Percentiles rank a stretch among this genome's conserved stretches.
phyloP scores from a whole-genome alignment of 2,113 vertebrate genomes.

The Meriones unguiculatus region DNA sequence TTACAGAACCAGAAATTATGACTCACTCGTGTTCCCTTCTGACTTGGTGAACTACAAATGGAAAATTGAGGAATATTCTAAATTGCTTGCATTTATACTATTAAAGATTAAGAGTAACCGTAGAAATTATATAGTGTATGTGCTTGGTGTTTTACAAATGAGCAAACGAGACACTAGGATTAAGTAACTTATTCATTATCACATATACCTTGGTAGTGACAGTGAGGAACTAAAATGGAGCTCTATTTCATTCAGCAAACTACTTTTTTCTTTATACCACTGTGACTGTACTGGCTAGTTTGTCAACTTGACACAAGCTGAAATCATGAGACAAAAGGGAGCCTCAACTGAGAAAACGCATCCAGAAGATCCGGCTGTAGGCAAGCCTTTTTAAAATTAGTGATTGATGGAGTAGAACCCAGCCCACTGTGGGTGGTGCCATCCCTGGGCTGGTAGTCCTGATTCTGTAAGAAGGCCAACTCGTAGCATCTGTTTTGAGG shows the following conservation, averaged over 20 bases:
- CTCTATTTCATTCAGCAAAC: background rate
- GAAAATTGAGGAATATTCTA: background rate
- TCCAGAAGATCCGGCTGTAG: background rate
- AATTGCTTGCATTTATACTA: background rate
- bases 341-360: too few relatives aligned
- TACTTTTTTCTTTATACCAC: background rate
- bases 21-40: background rate
- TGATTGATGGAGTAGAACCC: background rate
- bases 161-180: background rate
- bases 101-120: background rate
- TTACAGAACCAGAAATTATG: too few relatives aligned
- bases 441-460: background rate
- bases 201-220: background rate
- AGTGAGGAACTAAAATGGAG: background rate
- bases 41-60: background rate
- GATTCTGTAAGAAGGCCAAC: background rate
- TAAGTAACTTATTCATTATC: too few relatives aligned
- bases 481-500: too few relatives aligned
- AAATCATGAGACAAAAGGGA: too few relatives aligned
- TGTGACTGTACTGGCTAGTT: too few relatives aligned
- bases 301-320: too few relatives aligned
- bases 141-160: background rate
- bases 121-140: background rate
- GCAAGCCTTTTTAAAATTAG: background rate
- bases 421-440: background rate